Evolutionary conservation across 1,140 invertebrate genomes (phyloP).

Genomic region (Drosophila neocordata): DNA sequence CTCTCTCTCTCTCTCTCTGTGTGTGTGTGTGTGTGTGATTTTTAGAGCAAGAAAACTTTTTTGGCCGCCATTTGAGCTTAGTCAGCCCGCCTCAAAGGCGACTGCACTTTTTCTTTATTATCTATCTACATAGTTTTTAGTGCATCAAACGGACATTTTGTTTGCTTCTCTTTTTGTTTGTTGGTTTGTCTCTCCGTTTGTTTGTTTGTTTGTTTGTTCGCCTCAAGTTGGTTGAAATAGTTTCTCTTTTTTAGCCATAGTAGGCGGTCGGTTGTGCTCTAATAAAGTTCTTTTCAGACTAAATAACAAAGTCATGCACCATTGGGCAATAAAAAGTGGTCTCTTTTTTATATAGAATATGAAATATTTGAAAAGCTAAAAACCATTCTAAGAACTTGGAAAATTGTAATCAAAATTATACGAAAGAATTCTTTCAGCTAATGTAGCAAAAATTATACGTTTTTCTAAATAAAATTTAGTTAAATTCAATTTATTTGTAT

Average conservation of each 20-base stretch:
- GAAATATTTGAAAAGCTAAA: not conserved
- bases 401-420: too few relatives aligned
- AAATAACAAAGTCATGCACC: slow-evolving; percentile 8
- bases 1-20: too few relatives aligned
- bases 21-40: too few relatives aligned
- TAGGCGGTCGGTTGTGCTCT: slow-evolving; percentile 36
- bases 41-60: slow-evolving; percentile 1
- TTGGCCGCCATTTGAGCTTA: slow-evolving; percentile 42
- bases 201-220: slow-evolving; percentile 10
- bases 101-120: slow-evolving; percentile 48
- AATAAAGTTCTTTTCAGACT: slow-evolving; percentile 53
- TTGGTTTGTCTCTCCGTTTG: not conserved
- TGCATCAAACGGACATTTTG: slow-evolving; percentile 60
- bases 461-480: not conserved
- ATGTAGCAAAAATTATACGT: not conserved
- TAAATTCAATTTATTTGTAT: slow-evolving; percentile 50
- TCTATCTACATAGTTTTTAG: slow-evolving; percentile 24
- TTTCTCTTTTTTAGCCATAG: slow-evolving; percentile 12
- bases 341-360: not conserved
- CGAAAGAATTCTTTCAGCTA: too few relatives aligned
- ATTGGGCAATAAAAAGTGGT: slow-evolving; percentile 8
- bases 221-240: slow-evolving; percentile 20
- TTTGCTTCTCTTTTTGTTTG: slow-evolving; percentile 23
- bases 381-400: too few relatives aligned
- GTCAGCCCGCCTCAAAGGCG: slow-evolving; percentile 50